phyloP scores from a whole-genome alignment of 2,797 vertebrate species.

The Heteromormyrus szaboi region DNA sequence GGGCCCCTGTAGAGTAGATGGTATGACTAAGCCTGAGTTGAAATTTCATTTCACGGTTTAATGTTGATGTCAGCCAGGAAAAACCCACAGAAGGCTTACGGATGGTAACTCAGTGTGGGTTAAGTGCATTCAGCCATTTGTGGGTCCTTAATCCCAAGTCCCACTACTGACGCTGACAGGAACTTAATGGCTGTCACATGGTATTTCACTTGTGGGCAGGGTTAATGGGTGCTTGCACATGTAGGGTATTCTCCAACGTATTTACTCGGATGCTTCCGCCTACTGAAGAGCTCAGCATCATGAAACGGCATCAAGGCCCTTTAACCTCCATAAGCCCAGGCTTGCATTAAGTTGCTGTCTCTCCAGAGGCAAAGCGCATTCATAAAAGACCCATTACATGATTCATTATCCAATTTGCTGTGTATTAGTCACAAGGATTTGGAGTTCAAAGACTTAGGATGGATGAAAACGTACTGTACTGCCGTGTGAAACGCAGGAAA shows the following conservation, averaged over 20 bases:
- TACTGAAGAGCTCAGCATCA: conserved; percentile 19
- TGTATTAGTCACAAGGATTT: conserved; percentile 18
- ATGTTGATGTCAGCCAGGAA: background rate
- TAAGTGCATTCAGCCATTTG: background rate
- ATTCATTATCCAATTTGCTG: conserved; percentile 25
- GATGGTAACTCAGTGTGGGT: background rate
- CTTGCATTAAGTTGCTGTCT: conserved; percentile 19
- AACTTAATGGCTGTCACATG: background rate
- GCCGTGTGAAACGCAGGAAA: background rate
- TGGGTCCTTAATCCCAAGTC: background rate
- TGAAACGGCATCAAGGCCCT: conserved; percentile 11
- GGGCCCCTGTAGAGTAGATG: too few species aligned
- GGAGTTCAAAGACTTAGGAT: conserved; percentile 18
- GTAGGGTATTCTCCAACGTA: conserved; percentile 15
- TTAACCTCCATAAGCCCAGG: conserved; percentile 16
- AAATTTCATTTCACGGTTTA: background rate
- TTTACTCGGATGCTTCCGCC: conserved; percentile 31
- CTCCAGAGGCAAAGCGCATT: conserved; percentile 20
- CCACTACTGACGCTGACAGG: background rate
- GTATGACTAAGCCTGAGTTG: background rate
- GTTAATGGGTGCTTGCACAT: background rate
- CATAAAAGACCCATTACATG: conserved; percentile 30
- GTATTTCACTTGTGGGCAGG: background rate
- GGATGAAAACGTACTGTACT: conserved; percentile 23
- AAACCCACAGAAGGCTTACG: background rate